These are phyloP conservation scores for Tympanuchus pallidicinctus DNA, from an alignment of 2,113 vertebrate species.

Conservation along the genomic window DNA sequence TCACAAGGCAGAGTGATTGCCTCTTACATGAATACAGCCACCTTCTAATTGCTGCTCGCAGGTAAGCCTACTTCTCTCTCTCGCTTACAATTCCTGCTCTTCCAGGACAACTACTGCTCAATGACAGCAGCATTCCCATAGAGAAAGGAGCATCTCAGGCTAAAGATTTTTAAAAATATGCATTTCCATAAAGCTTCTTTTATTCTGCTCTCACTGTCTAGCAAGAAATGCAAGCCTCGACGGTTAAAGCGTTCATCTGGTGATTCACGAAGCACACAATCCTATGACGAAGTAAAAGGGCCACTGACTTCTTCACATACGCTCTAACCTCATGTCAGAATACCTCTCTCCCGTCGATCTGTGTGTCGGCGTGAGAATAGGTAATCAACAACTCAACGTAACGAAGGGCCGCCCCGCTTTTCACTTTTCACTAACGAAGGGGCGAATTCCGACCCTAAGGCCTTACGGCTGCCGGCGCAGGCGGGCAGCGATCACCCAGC, in stretches of 20 bases:
- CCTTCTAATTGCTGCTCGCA: background rate
- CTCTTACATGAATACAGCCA: background rate
- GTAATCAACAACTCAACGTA: fast-evolving
- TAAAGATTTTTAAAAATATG: background rate
- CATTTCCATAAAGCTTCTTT: fast-evolving
- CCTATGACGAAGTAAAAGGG: fast-evolving
- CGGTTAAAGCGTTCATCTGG: fast-evolving
- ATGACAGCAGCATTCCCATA: fast-evolving
- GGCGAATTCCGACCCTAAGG: fast-evolving
- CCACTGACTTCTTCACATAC: fast-evolving
- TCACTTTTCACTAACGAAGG: too few relatives aligned
- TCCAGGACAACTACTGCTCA: fast-evolving
- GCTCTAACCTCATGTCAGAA: fast-evolving
- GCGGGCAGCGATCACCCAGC: fast-evolving
- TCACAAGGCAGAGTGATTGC: fast-evolving
- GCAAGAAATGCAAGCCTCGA: fast-evolving
- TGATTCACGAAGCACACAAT: fast-evolving
- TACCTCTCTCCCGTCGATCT: fast-evolving
- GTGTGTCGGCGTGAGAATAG: fast-evolving
- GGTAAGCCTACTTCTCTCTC: background rate
- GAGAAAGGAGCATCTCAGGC: too few relatives aligned
- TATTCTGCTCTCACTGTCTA: background rate
- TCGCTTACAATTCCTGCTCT: fast-evolving
- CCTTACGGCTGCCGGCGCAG: fast-evolving
- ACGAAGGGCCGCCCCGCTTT: fast-evolving